Evolutionary conservation across 2,888 invertebrate species (phyloP).

Genomic region (Epinotia ramella): DNA sequence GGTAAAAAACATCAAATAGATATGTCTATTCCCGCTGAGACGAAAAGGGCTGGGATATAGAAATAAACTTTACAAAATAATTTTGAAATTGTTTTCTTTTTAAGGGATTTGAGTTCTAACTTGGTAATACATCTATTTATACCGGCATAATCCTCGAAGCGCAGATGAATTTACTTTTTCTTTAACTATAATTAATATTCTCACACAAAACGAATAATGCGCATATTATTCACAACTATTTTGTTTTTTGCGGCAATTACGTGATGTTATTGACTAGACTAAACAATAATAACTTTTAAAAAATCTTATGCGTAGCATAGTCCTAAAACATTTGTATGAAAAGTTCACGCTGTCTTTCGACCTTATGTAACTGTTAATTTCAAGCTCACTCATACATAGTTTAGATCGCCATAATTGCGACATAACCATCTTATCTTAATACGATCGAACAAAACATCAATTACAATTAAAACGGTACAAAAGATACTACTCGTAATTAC

Average conservation of each 20-base stretch:
- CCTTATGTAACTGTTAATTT: constrained; percentile 5
- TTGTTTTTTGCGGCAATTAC: too few species aligned
- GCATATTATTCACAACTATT: too few species aligned
- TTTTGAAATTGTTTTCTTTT: constrained; percentile 5
- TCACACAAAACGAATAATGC: too few species aligned
- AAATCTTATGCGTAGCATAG: too few species aligned
- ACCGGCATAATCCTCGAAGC: too few species aligned
- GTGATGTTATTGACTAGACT: too few species aligned
- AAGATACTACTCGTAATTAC: constrained; percentile 40
- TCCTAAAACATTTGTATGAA: too few species aligned
- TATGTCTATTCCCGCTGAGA: neutral
- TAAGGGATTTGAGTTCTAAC: neutral
- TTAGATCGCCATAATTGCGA: constrained; percentile 19
- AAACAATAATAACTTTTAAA: too few species aligned
- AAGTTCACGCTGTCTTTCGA: too few species aligned
- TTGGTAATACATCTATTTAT: neutral
- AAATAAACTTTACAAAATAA: constrained; percentile 5
- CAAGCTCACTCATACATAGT: constrained; percentile 1
- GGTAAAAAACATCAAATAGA: constrained; percentile 33
- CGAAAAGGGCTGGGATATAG: neutral
- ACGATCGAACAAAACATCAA: constrained; percentile 41
- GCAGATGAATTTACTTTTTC: too few species aligned
- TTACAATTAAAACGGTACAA: constrained; percentile 42
- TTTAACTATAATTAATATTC: too few species aligned
- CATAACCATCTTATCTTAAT: constrained; percentile 19